Conservation (phyloP, 2,113 vertebrate genomes). For the Gobiocypris rarus region DNA sequence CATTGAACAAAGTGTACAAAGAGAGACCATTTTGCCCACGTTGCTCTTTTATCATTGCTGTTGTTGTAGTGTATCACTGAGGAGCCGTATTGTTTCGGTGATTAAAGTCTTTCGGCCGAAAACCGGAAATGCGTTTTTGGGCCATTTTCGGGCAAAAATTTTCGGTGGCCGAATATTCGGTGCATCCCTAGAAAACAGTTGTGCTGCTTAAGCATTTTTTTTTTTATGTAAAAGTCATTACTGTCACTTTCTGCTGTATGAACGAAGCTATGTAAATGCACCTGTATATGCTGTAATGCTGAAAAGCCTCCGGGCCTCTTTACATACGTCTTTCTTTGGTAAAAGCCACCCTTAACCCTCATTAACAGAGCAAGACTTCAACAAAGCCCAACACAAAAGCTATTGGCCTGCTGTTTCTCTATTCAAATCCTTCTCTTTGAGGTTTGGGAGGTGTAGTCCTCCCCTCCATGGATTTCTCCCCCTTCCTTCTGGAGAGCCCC, state of each 20-base stretch:
- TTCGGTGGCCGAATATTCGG: no score
- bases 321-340: constrained; percentile 2
- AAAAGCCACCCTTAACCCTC: constrained; percentile 20
- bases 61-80: no score
- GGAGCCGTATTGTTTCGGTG: no score
- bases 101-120: no score
- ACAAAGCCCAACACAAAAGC: constrained; percentile 30
- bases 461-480: neutral
- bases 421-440: constrained; percentile 26
- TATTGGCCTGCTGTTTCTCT: constrained; percentile 12
- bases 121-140: no score
- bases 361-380: constrained; percentile 28
- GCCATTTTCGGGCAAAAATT: no score
- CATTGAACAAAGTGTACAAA: no score
- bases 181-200: no score
- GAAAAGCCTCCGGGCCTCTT: neutral
- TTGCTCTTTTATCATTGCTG: no score
- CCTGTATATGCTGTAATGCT: neutral
- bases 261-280: neutral
- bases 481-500: neutral
- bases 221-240: no score
- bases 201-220: no score
- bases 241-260: neutral
- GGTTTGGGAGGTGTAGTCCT: neutral
- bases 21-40: no score